Evolutionary conservation across 1,140 invertebrate genomes (phyloP).

Genomic region (Patella vulgata): DNA sequence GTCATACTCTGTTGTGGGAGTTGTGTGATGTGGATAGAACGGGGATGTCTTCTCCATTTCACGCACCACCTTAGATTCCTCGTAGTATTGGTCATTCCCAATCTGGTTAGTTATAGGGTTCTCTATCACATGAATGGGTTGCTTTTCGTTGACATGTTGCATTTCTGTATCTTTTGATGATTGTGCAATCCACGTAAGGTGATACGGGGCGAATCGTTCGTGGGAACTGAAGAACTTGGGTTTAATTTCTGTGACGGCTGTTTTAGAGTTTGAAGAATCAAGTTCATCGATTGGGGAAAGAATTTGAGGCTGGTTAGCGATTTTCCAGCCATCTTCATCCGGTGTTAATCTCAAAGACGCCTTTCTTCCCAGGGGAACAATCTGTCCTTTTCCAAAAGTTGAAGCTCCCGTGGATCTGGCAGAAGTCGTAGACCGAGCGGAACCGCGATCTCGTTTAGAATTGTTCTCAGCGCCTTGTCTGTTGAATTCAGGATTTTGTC

Average conservation of each 20-base stretch:
- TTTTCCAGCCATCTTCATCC: too few species aligned
- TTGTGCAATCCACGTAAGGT: slow-evolving; percentile 23
- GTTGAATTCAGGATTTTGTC: too few species aligned
- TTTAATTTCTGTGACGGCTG: slow-evolving; percentile 1
- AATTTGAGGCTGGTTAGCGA: too few species aligned
- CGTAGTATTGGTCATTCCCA: slow-evolving; percentile 21
- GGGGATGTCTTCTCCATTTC: slow-evolving; percentile 15
- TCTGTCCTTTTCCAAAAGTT: too few species aligned
- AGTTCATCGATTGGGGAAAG: slow-evolving; percentile 33
- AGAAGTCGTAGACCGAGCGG: too few species aligned
- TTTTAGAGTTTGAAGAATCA: slow-evolving; percentile 8
- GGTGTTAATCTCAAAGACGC: too few species aligned
- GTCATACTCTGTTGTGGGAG: slow-evolving; percentile 25
- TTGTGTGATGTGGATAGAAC: slow-evolving; percentile 28
- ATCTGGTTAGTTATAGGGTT: slow-evolving; percentile 14
- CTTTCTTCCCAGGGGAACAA: too few species aligned
- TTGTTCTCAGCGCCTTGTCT: too few species aligned
- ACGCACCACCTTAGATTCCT: slow-evolving; percentile 8
- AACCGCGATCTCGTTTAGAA: too few species aligned
- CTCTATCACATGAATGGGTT: slow-evolving; percentile 9
- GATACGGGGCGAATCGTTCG: slow-evolving; percentile 26
- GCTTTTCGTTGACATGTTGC: slow-evolving; percentile 19
- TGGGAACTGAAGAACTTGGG: slow-evolving; percentile 19
- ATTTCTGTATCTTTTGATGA: slow-evolving; percentile 19
- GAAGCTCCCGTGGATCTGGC: too few species aligned